These are phyloP conservation scores for Enteromius unitaeniatus DNA, from an alignment of 2,797 vertebrate species.

Conservation along the genomic window DNA sequence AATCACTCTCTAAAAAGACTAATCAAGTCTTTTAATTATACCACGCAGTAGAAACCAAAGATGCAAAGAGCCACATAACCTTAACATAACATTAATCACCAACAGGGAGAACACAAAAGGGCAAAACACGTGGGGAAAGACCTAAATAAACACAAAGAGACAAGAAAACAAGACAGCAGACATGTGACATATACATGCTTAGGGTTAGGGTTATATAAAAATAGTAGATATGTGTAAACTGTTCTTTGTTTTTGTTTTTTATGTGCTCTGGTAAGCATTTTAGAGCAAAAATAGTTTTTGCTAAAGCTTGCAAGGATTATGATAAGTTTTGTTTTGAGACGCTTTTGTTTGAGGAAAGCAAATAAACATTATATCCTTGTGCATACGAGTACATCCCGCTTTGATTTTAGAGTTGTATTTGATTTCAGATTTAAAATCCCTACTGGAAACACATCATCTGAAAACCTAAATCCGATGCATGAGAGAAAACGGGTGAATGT, in stretches of 20 bases:
- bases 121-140: too few relatives aligned
- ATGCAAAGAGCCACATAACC: too few relatives aligned
- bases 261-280: background rate
- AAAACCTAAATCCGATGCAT: background rate
- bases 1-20: too few relatives aligned
- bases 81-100: too few relatives aligned
- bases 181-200: too few relatives aligned
- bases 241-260: background rate
- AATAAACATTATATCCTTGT: slow-evolving; percentile 4
- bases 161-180: too few relatives aligned
- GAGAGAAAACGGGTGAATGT: background rate
- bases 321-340: background rate
- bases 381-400: background rate
- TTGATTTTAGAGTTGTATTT: background rate
- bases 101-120: too few relatives aligned
- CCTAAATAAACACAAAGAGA: too few relatives aligned
- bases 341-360: background rate
- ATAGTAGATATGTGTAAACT: too few relatives aligned
- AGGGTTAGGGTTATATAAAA: too few relatives aligned
- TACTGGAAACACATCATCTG: background rate
- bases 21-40: too few relatives aligned
- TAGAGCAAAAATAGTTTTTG: background rate
- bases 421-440: background rate
- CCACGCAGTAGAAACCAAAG: too few relatives aligned
- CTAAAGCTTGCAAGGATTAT: background rate